A percentile compares a stretch with the other conserved stretches of the same genome.
Conservation (phyloP, 2,113 vertebrate genomes). For the Ancistrus triradiatus region DNA sequence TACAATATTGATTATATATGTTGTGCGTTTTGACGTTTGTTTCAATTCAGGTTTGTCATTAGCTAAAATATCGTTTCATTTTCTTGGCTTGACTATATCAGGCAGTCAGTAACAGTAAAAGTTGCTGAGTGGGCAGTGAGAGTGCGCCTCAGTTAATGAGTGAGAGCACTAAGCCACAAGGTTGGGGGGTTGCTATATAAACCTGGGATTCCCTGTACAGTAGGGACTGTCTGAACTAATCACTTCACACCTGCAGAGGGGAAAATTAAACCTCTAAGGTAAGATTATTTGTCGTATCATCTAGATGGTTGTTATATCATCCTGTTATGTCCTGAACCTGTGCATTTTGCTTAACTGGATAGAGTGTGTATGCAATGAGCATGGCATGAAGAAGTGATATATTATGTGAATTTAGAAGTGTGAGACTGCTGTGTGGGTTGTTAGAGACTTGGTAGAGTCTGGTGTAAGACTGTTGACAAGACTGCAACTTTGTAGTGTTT, state of each 20-base stretch:
- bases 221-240: neutral
- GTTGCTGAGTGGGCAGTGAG: slow-evolving; percentile 40
- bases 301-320: too few species aligned
- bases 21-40: too few species aligned
- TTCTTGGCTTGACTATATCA: slow-evolving; percentile 11
- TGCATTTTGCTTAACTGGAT: too few species aligned
- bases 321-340: neutral
- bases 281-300: slow-evolving; percentile 2
- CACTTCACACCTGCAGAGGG: neutral
- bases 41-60: neutral
- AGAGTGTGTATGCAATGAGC: too few species aligned
- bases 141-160: slow-evolving; percentile 51
- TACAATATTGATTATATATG: neutral
- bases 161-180: slow-evolving; percentile 36
- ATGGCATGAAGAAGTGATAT: too few species aligned
- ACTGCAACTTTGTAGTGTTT: too few species aligned
- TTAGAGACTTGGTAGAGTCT: too few species aligned
- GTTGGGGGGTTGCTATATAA: slow-evolving; percentile 40
- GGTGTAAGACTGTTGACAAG: too few species aligned
- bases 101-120: slow-evolving; percentile 17
- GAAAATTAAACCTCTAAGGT: slow-evolving; percentile 8
- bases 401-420: too few species aligned
- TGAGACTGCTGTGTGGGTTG: too few species aligned
- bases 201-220: slow-evolving; percentile 7
- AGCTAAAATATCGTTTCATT: slow-evolving; percentile 6